Evolutionary conservation across 2,888 invertebrate species (phyloP), one percentile per base, ranked within the genome.

Genomic region (Drosophila mimetica): DNA sequence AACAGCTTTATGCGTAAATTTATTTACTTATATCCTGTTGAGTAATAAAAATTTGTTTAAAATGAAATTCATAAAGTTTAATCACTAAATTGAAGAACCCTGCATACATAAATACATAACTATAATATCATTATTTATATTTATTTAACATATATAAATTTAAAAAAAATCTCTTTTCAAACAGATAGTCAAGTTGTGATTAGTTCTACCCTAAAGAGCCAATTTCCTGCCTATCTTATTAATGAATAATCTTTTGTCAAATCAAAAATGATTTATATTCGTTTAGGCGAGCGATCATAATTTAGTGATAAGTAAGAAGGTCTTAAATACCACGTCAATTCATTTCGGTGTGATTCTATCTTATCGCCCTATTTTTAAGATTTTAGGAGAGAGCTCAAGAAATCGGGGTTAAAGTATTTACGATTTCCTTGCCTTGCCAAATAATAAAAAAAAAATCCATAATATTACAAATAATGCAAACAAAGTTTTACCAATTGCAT

Each of bases 181-280:
- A 1, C 18, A 25, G 25, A 25, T 44, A 25, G 14, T 2, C 13
- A 18, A 18, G 4, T 32, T 13, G 5, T 28, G 1, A 25, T 34
- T 20, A 0, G 14, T 34, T 60, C 2, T 30, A 18, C n/a, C 4
- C 37, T 13, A 13, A 36, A 22, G 16, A 14, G 25, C 18, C n/a
- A 28, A 25, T 30, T 25, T 18, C n/a, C 37, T 9, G 18, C 28
- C 36, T 28, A 67, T 36, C 36, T 36, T 44, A n/a, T 18, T 9
- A 42, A n/a, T 54, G 16, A 47, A 54, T 52, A 61, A 77, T 50
- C 52, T 54, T 0, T 20, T 39, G 11, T n/a, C 41, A 52, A 73
- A 69, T 69, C 41, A 57, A 22, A 16, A 47, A 34, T 42, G 14
- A 58, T 70, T 80, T 77, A 61, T 48, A 5, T 9, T 22, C 16